Conservation (phyloP, 2,113 vertebrate species). For the Microcebus ravelobensis region DNA sequence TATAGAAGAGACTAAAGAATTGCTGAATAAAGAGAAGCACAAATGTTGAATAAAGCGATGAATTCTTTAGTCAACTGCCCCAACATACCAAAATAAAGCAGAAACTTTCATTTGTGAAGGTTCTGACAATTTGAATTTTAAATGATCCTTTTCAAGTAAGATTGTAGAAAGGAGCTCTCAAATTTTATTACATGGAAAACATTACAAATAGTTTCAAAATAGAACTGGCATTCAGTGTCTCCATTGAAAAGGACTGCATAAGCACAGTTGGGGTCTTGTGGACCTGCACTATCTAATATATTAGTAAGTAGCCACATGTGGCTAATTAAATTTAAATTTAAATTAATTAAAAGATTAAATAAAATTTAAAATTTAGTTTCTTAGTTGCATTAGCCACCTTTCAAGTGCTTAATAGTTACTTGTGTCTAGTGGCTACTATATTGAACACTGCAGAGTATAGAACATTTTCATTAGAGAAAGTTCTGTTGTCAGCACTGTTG, state of each 20-base stretch:
- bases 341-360: constrained; percentile 67
- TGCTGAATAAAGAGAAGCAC: background rate
- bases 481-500: background rate
- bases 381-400: background rate
- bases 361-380: constrained; percentile 23
- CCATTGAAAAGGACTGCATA: background rate
- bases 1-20: background rate
- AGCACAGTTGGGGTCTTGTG: constrained; percentile 47
- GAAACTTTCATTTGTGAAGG: constrained; percentile 57
- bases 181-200: constrained; percentile 64
- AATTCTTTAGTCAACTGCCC: constrained; percentile 57
- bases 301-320: constrained; percentile 56
- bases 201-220: constrained; percentile 59
- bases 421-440: background rate
- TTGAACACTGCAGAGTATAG: background rate
- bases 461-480: background rate
- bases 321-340: constrained; percentile 62
- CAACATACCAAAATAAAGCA: background rate
- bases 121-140: constrained; percentile 70
- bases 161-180: constrained; percentile 70
- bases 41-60: background rate
- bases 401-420: background rate
- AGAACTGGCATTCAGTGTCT: background rate
- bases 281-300: background rate
- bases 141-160: constrained; percentile 72